Evolutionary conservation across 2,888 invertebrate species (phyloP), one percentile per base, ranked within the genome.

Genomic region (Eristalis intricaria): DNA sequence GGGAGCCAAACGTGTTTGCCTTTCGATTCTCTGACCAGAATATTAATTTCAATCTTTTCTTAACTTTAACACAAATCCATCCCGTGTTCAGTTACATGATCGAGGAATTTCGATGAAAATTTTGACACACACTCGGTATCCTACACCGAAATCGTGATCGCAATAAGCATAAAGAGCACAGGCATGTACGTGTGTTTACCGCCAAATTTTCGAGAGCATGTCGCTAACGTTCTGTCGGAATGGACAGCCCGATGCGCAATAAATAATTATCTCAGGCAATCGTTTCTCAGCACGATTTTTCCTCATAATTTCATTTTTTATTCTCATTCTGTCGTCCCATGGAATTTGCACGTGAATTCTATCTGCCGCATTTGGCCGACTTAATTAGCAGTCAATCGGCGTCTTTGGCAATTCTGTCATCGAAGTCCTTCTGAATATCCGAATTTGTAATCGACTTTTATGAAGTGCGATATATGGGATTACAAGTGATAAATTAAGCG

Each of bases 311-410:
- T 29, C 22, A 5, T 22, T 61, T 79, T 74, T 69, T 74, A 70
- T 79, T 75, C 26, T 61, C 50, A 65, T 77, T 78, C 43, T 32
- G 50, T 65, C 60, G 60, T 26, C 29, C 43, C 19, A 71, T 73
- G 74, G 73, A 76, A 87, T 80, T 84, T 65, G 87, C 76, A 84
- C 84, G 87, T 83, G 83, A 83, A 84, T 79, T 82, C 76, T 71
- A 81, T 85, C 83, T 79, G 70, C 82, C 82, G 74, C 84, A 76
- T 82, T 84, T 84, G 84, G 84, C 15, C 71, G 50, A 87, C 73
- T 80, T 26, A 38, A 76, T 79, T 80, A 75, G 60, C 65, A 84
- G 80, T 79, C 84, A 64, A 19, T 5, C 50, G 50, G 50, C 75
- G 71, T 75, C 29, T 63, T 66, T 40, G 70, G 78, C 4, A 78